Evolutionary conservation across 1,140 invertebrate species (phyloP), one percentile per base, ranked within the genome.

Genomic region (Dysdera silvatica): DNA sequence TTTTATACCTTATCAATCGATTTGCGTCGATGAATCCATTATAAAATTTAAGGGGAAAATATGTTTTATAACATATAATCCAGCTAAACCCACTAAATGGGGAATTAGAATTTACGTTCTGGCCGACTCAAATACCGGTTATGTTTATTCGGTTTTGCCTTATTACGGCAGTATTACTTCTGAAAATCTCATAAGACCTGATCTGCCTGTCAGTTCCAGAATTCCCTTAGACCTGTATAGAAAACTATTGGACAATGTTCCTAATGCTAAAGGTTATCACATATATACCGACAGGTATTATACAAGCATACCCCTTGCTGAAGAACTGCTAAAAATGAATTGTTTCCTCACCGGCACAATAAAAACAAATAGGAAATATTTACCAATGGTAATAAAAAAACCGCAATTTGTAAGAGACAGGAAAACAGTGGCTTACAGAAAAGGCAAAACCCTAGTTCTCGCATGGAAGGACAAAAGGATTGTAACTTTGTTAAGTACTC

Each of bases 11-110:
- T 10, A n/a, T 37, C 12, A 37, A 2, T 8, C 6, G 6, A 45
- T 45, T 8, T 45, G 41, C 41, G n/a, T 45, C n/a, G 41, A 45
- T n/a, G 41, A 45, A 45, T 45, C 41, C n/a, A n/a, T 45, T 8
- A n/a, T 45, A 8, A 45, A 45, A 45, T 45, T 45, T 45, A 45
- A 45, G n/a, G 41, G 41, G n/a, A 45, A 45, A n/a, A 45, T 45
- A 45, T 8, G 41, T n/a, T 45, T 45, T n/a, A 45, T 45, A 6
- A 45, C 41, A 45, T 45, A 45, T n/a, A 45, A 45, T 45, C 41
- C 41, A 6, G n/a, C 6, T 45, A 45, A 45, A 45, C 41, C 41
- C n/a, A 45, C 41, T n/a, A 45, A 45, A n/a, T 45, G 41, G 41
- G 41, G 41, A 6, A 45, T 45, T 45, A 6, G 41, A 45, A 45